Evolutionary conservation across 2,113 vertebrate genomes (phyloP).

Genomic region (Paradoxurus hermaphroditus): DNA sequence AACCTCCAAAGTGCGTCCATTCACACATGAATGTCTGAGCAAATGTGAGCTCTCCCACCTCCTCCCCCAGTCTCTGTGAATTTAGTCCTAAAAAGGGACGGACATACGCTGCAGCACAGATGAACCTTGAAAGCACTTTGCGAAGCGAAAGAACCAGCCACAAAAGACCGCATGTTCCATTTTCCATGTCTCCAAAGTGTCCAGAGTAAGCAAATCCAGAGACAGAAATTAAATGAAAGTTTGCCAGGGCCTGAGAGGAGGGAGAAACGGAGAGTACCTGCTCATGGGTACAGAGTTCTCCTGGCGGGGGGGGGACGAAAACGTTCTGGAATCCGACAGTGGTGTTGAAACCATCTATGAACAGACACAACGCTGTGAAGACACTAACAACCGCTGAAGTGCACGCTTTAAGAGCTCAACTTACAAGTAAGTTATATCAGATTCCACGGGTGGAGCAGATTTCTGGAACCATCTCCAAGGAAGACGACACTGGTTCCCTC

Average conservation of each 20-base stretch:
- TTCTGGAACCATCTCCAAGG: not conserved
- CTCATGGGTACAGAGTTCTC: rapidly evolving
- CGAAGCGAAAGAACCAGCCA: not conserved
- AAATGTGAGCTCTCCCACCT: not conserved
- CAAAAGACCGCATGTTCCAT: rapidly evolving
- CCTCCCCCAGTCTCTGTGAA: not conserved
- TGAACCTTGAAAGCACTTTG: rapidly evolving
- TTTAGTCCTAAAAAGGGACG: not conserved
- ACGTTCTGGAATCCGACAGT: not conserved
- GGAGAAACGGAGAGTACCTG: not conserved
- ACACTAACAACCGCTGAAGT: rapidly evolving
- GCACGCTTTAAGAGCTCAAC: rapidly evolving
- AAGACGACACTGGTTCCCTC: not conserved
- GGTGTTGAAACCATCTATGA: not conserved
- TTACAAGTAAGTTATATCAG: too few species aligned
- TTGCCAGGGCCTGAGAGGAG: not conserved
- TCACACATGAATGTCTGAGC: rapidly evolving
- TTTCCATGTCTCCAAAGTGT: rapidly evolving
- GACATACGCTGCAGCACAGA: rapidly evolving
- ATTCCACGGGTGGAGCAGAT: not conserved
- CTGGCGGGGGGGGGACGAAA: too few species aligned
- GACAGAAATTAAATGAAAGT: not conserved
- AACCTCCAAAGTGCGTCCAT: not conserved
- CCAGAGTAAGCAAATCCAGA: not conserved
- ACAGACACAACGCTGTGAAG: too few species aligned